Evolutionary conservation across 1,140 invertebrate genomes (phyloP).

Genomic region (Liolophura sinensis): DNA sequence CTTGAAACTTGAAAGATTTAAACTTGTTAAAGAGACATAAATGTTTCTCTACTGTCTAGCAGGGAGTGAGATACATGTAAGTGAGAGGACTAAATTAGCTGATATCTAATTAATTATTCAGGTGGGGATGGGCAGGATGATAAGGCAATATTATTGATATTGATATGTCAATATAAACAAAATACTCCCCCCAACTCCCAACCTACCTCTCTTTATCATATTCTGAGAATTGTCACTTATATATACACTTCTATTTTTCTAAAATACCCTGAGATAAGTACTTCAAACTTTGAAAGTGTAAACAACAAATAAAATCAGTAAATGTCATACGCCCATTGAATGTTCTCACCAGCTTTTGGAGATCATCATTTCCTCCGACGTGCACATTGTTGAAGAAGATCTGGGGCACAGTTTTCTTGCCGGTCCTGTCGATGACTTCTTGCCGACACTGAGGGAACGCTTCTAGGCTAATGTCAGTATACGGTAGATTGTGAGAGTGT

Average conservation of each 20-base stretch:
- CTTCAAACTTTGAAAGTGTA: not conserved
- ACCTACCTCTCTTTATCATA: not conserved
- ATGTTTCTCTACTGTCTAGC: no score
- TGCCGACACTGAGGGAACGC: conserved; percentile 40
- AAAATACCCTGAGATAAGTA: not conserved
- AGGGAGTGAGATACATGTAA: no score
- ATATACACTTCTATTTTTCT: not conserved
- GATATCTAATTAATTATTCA: no score
- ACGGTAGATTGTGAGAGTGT: conserved; percentile 40
- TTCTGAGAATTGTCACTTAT: not conserved
- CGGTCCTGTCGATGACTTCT: conserved; percentile 30
- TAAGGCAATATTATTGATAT: no score
- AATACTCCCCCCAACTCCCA: no score
- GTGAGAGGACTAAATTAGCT: no score
- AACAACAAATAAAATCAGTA: not conserved
- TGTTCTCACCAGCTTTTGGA: conserved; percentile 40
- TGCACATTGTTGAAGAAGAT: conserved; percentile 53
- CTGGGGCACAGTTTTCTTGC: conserved; percentile 49
- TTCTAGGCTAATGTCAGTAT: conserved; percentile 47
- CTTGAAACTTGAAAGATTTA: no score
- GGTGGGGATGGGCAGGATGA: no score
- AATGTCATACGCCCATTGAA: not conserved
- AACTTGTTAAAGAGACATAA: no score
- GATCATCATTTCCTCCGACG: conserved; percentile 50
- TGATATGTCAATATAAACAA: no score